Evolutionary conservation across 2,888 invertebrate species (phyloP).

Genomic region (Cartodere bifasciata): DNA sequence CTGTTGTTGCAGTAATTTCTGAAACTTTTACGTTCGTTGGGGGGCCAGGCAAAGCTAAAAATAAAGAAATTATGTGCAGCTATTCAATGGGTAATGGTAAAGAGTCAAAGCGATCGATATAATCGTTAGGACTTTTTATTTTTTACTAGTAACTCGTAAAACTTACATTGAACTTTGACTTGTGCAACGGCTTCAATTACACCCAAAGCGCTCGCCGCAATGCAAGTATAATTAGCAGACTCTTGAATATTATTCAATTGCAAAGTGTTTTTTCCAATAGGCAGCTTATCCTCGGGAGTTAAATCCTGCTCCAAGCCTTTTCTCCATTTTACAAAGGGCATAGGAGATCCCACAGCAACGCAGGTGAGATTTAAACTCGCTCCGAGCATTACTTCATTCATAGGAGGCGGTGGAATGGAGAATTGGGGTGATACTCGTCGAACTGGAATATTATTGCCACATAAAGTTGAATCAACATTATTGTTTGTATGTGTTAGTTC

Average conservation of each 20-base stretch:
- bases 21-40: constrained; percentile 83
- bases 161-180: constrained; percentile 93
- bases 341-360: constrained; percentile 94
- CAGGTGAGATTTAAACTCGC: constrained; percentile 87
- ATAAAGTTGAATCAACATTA: no score
- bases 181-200: constrained; percentile 77
- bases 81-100: no score
- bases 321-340: constrained; percentile 94
- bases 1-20: constrained; percentile 88
- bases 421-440: constrained; percentile 92
- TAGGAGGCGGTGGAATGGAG: constrained; percentile 76
- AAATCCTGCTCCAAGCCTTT: constrained; percentile 71
- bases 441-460: constrained; percentile 64
- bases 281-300: constrained; percentile 78
- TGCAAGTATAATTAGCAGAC: constrained; percentile 94
- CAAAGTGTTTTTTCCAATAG: constrained; percentile 77
- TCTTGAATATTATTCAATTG: constrained; percentile 76
- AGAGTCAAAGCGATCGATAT: background rate
- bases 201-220: constrained; percentile 88
- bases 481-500: no score
- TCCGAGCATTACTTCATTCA: constrained; percentile 84
- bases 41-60: constrained; percentile 76
- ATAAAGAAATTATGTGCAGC: no score
- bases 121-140: no score
- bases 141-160: constrained; percentile 1